These are phyloP conservation scores for Petrophora chlorosata DNA, from an alignment of 2,888 invertebrate genomes.

Conservation along the genomic window DNA sequence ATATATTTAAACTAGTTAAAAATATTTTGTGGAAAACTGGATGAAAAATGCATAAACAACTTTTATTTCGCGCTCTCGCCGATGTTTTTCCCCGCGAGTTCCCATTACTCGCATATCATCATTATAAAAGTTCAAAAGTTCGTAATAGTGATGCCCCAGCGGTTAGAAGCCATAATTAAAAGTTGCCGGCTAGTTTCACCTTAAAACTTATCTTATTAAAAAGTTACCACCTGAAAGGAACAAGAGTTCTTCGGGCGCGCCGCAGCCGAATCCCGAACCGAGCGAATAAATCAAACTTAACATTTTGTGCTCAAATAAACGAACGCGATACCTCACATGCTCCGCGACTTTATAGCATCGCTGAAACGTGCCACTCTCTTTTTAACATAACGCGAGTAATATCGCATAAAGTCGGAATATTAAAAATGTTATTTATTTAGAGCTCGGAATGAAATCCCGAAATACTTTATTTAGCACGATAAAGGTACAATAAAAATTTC, in stretches of 20 bases:
- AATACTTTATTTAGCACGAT: slow-evolving; percentile 28
- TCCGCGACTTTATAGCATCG: slow-evolving; percentile 31
- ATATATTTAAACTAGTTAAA: neutral
- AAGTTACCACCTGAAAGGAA: slow-evolving; percentile 72
- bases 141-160: slow-evolving; percentile 54
- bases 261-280: slow-evolving; percentile 57
- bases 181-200: slow-evolving; percentile 73
- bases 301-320: slow-evolving; percentile 20
- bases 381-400: slow-evolving; percentile 32
- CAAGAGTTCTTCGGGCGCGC: slow-evolving; percentile 66
- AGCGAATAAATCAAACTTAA: slow-evolving; percentile 48
- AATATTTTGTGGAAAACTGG: slow-evolving; percentile 6
- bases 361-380: slow-evolving; percentile 31
- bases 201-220: slow-evolving; percentile 75
- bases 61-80: slow-evolving; percentile 13
- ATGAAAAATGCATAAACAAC: slow-evolving; percentile 23
- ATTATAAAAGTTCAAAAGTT: slow-evolving; percentile 61
- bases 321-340: slow-evolving; percentile 16
- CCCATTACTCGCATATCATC: slow-evolving; percentile 56
- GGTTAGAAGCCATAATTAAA: slow-evolving; percentile 74
- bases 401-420: slow-evolving; percentile 35
- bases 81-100: slow-evolving; percentile 43
- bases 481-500: slow-evolving; percentile 41
- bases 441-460: slow-evolving; percentile 33
- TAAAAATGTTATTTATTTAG: slow-evolving; percentile 35